These are phyloP conservation scores for Ophraella communa DNA, from an alignment of 2,888 invertebrate species.

Conservation along the genomic window DNA sequence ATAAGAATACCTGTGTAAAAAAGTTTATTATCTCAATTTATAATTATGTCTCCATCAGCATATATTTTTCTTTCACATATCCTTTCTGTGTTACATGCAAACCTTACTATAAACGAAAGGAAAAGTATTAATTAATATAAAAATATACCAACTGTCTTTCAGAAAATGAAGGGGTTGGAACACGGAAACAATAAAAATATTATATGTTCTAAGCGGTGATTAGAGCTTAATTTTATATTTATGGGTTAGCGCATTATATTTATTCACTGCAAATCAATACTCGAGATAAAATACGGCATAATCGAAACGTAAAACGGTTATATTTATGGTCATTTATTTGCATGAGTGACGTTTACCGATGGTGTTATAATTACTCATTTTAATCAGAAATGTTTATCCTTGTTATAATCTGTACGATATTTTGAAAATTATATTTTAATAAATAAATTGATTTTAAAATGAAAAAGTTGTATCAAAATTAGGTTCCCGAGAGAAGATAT, in stretches of 20 bases:
- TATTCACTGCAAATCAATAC: neutral
- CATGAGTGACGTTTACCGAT: neutral
- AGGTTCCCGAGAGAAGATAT: too few relatives aligned
- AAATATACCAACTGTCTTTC: conserved; percentile 12
- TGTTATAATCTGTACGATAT: too few relatives aligned
- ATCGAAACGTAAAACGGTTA: neutral
- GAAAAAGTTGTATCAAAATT: too few relatives aligned
- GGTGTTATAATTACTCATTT: neutral
- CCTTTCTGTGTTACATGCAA: neutral
- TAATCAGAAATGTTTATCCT: too few relatives aligned
- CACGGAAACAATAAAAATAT: conserved; percentile 1
- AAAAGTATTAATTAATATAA: conserved; percentile 44
- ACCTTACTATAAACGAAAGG: conserved; percentile 44
- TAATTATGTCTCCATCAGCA: too few relatives aligned
- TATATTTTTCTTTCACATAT: too few relatives aligned
- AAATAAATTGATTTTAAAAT: too few relatives aligned
- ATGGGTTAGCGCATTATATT: neutral
- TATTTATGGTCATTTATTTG: neutral
- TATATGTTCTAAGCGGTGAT: neutral
- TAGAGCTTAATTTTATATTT: conserved; percentile 10
- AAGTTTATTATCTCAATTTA: too few relatives aligned
- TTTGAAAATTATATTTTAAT: too few relatives aligned
- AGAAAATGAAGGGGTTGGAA: neutral
- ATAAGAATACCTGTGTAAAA: too few relatives aligned
- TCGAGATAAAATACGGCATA: neutral